Percentiles rank a stretch among this genome's conserved stretches.
phyloP scores from a whole-genome alignment of 2,888 invertebrate genomes.

The Chrysomela aeneicollis region DNA sequence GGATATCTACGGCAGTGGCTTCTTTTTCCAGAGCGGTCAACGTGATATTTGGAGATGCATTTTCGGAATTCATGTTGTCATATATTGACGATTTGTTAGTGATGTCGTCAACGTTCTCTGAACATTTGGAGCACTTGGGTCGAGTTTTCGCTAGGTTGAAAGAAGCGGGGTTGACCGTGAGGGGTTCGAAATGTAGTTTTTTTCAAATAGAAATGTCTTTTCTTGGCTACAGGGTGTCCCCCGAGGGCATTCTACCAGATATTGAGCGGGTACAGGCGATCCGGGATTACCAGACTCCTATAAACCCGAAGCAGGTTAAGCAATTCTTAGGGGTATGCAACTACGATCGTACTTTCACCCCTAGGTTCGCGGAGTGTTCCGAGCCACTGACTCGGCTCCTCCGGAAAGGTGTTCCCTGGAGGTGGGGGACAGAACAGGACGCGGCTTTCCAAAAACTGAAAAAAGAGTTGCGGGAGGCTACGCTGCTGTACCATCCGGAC shows the following conservation, averaged over 20 bases:
- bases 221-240: background rate
- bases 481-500: constrained; percentile 15
- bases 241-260: background rate
- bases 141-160: background rate
- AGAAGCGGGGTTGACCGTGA: background rate
- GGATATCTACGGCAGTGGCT: background rate
- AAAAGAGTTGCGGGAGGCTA: background rate
- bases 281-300: background rate
- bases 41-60: constrained; percentile 8
- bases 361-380: no score
- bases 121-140: background rate
- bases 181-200: background rate
- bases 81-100: constrained; percentile 7
- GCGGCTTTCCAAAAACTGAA: constrained; percentile 9
- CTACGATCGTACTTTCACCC: background rate
- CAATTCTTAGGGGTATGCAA: background rate
- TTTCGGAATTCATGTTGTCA: background rate
- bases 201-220: background rate
- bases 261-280: background rate
- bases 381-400: background rate
- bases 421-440: constrained; percentile 5
- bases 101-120: constrained; percentile 2
- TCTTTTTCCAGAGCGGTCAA: no score
- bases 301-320: background rate
- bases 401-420: background rate